phyloP scores from a whole-genome alignment of 2,888 invertebrate genomes.

The Ischnus inquisitorius region DNA sequence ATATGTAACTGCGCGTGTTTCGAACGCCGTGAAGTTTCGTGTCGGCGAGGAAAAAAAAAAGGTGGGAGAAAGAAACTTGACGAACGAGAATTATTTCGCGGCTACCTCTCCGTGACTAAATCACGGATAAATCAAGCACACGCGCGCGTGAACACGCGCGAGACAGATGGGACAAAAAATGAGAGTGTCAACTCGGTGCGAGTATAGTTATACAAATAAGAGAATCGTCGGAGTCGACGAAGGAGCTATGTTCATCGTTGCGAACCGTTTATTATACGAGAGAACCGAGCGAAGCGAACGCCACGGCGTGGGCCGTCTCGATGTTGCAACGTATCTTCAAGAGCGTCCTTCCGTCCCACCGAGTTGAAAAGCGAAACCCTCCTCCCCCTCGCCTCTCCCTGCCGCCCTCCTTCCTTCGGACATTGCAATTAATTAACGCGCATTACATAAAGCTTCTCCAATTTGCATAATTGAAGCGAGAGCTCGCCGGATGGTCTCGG shows the following conservation, averaged over 20 bases:
- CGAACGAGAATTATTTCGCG: slow-evolving; percentile 22
- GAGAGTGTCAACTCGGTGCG: slow-evolving; percentile 35
- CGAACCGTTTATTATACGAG: slow-evolving; percentile 16
- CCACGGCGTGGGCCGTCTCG: slow-evolving; percentile 52
- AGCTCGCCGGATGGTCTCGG: slow-evolving; percentile 68
- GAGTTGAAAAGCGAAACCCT: slow-evolving; percentile 73
- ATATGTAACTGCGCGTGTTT: slow-evolving; percentile 19
- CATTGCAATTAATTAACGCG: slow-evolving; percentile 81
- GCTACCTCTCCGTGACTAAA: slow-evolving; percentile 17
- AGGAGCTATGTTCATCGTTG: slow-evolving; percentile 9
- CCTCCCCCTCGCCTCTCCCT: slow-evolving; percentile 13
- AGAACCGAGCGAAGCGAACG: background rate
- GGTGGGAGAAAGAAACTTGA: background rate
- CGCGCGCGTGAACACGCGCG: background rate
- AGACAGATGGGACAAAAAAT: slow-evolving; percentile 5
- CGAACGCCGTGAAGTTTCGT: background rate
- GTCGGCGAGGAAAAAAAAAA: background rate
- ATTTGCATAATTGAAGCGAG: slow-evolving; percentile 81
- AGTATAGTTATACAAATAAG: slow-evolving; percentile 30
- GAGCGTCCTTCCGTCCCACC: slow-evolving; percentile 77
- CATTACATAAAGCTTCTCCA: slow-evolving; percentile 78
- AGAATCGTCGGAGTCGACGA: slow-evolving; percentile 20
- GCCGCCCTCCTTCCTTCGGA: slow-evolving; percentile 57
- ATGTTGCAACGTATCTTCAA: slow-evolving; percentile 55
- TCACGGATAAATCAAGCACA: slow-evolving; percentile 30